These are phyloP conservation scores for Pseudorectes ferrugineus DNA, from an alignment of 2,113 vertebrate genomes.

Conservation along the genomic window DNA sequence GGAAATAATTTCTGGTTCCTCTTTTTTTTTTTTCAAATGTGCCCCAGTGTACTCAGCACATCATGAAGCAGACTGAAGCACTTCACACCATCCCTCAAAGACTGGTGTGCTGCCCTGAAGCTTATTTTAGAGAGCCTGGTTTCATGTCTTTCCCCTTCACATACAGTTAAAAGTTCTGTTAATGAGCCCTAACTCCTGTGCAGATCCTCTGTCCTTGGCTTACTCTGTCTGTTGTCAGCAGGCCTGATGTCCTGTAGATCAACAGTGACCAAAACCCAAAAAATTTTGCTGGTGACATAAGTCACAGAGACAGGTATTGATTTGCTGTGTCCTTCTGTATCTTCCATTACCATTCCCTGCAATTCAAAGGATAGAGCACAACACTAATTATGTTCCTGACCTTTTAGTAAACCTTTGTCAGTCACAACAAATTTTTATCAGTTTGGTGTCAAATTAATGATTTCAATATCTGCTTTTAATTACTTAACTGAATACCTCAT, in stretches of 20 bases:
- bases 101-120: rapidly evolving
- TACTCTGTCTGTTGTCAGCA: background rate
- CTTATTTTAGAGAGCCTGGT: background rate
- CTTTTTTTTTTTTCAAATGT: background rate
- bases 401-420: background rate
- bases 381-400: background rate
- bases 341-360: background rate
- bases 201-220: background rate
- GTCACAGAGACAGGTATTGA: background rate
- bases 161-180: background rate
- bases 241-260: background rate
- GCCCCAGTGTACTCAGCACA: background rate
- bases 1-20: background rate
- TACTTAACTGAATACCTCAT: background rate
- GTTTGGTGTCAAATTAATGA: background rate
- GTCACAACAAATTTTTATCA: background rate
- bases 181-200: background rate
- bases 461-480: background rate
- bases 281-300: background rate
- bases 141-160: background rate
- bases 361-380: background rate
- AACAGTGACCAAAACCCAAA: background rate
- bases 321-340: background rate
- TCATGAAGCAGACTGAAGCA: background rate
- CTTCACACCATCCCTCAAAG: rapidly evolving